A percentile compares a stretch with the other conserved stretches of the same genome.
Evolutionary conservation across 37 sponge, comb jelly and placozoan genomes (phyloP).

Genomic region (Bolinopsis microptera): DNA sequence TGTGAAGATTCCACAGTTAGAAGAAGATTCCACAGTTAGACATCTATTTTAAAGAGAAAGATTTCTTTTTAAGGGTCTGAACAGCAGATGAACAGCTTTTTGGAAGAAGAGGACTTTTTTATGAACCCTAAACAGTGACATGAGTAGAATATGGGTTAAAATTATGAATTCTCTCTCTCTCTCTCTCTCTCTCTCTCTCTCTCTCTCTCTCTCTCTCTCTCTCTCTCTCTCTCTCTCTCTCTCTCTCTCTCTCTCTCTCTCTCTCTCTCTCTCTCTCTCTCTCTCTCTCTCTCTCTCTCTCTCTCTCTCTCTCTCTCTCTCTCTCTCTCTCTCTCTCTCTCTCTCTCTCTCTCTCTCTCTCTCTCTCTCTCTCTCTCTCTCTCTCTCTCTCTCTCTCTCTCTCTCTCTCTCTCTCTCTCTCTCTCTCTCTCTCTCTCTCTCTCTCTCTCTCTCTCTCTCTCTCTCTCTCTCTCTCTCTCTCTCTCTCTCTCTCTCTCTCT

Average conservation of each 20-base stretch:
- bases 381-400: neutral
- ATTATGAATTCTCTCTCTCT: no score
- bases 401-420: neutral
- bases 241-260: neutral
- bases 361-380: neutral
- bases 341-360: neutral
- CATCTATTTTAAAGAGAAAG: no score
- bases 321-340: neutral
- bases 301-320: neutral
- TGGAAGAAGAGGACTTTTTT: no score
- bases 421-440: neutral
- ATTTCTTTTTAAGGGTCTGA: no score
- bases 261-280: neutral
- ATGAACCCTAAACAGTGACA: no score
- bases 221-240: neutral
- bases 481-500: neutral
- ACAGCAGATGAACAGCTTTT: no score
- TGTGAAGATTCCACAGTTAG: no score
- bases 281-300: neutral
- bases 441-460: neutral
- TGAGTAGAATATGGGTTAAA: no score
- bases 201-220: neutral
- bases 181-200: neutral
- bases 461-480: neutral
- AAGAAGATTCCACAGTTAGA: no score